These are phyloP conservation scores for Zosterops lateralis DNA, from an alignment of 2,113 vertebrate genomes.

Conservation along the genomic window DNA sequence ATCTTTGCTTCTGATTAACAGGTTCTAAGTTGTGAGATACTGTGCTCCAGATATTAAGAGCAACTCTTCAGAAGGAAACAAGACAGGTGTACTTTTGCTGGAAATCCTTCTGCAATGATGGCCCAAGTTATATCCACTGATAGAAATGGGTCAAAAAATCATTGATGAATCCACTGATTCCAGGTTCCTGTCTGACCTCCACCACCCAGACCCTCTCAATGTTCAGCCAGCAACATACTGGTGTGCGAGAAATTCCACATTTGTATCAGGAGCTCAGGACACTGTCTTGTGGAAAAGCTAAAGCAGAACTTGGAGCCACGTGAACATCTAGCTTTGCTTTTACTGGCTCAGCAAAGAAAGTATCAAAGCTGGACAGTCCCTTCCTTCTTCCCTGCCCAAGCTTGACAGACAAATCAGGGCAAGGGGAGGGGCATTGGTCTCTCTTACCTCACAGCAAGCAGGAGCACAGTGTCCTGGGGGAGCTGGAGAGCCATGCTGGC, in stretches of 20 bases:
- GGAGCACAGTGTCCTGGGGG: neutral
- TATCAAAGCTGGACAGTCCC: neutral
- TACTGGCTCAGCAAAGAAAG: neutral
- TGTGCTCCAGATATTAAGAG: neutral
- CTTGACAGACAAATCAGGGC: neutral
- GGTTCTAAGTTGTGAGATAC: neutral
- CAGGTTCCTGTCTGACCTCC: neutral
- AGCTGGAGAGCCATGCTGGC: neutral
- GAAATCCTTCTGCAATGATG: neutral
- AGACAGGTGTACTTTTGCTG: neutral
- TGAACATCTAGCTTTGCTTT: neutral
- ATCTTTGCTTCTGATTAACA: neutral
- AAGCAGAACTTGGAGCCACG: neutral
- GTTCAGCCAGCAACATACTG: neutral
- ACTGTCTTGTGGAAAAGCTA: neutral
- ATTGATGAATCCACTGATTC: neutral
- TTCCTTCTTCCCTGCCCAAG: neutral
- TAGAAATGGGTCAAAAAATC: neutral
- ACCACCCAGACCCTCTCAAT: neutral
- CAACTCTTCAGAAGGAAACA: neutral
- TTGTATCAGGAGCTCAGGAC: neutral
- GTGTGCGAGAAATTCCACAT: neutral
- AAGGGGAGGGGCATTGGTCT: neutral
- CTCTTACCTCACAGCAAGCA: neutral
- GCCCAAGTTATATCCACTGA: neutral